These are phyloP conservation scores for Hafferia zeledoni DNA, from an alignment of 2,797 vertebrate genomes.

Conservation along the genomic window DNA sequence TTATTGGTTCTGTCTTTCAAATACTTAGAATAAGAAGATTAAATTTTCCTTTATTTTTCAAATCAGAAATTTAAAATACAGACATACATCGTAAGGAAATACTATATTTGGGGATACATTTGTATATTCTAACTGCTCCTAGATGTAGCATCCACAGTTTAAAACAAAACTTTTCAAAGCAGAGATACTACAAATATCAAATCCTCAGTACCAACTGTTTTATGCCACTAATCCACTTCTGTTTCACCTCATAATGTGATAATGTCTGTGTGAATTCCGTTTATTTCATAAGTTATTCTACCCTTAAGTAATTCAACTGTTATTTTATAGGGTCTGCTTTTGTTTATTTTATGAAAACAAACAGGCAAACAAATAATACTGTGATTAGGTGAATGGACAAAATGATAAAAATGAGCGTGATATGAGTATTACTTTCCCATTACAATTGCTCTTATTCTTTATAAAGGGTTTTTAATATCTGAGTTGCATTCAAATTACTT, in stretches of 20 bases:
- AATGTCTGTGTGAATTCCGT: background rate
- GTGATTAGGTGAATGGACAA: background rate
- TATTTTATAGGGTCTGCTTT: background rate
- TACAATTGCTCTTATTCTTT: background rate
- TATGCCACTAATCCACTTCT: background rate
- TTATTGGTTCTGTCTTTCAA: background rate
- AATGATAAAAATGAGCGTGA: background rate
- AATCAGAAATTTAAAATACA: background rate
- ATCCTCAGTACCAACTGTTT: background rate
- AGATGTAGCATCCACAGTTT: background rate
- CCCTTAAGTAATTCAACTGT: background rate
- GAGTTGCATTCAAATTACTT: background rate
- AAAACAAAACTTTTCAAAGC: background rate
- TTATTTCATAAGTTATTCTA: background rate
- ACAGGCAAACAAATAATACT: background rate
- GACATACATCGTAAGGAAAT: background rate
- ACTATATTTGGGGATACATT: background rate
- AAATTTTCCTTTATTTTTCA: background rate
- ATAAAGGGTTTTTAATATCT: background rate
- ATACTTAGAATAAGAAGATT: background rate
- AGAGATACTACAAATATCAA: background rate
- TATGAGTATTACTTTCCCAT: background rate
- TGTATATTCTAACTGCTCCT: background rate
- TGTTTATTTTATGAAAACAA: background rate
- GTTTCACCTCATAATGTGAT: background rate